Percentiles rank a stretch among this genome's conserved stretches.
phyloP scores from a whole-genome alignment of 2,797 vertebrate species.

The Mastacembelus armatus region DNA sequence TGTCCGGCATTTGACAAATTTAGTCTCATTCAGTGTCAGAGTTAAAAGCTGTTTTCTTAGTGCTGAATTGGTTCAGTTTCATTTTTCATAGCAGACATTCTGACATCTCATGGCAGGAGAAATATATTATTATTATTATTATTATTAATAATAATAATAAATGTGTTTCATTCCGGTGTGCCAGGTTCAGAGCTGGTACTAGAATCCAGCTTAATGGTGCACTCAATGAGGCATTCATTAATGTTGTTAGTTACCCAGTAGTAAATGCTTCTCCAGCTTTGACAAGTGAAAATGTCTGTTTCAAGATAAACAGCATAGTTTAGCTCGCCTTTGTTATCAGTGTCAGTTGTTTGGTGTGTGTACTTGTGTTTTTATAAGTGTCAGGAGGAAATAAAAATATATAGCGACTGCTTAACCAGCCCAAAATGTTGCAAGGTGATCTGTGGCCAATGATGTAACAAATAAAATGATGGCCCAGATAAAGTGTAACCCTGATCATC shows the following conservation, averaged over 20 bases:
- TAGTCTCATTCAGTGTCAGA: no score
- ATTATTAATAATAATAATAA: no score
- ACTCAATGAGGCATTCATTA: no score
- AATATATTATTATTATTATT: no score
- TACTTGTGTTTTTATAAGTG: neutral
- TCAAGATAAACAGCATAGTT: neutral
- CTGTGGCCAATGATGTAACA: constrained; percentile 11
- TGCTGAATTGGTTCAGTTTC: no score
- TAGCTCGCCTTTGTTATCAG: neutral
- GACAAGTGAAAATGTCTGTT: neutral
- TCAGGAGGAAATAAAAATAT: neutral
- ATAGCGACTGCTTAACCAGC: neutral
- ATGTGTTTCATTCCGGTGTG: no score
- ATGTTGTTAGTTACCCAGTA: neutral
- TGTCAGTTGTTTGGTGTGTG: neutral
- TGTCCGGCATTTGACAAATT: no score
- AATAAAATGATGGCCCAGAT: neutral
- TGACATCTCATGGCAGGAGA: no score
- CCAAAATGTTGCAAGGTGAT: constrained; percentile 2
- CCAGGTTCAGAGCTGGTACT: no score
- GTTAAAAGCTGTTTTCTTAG: no score
- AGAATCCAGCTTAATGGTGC: no score
- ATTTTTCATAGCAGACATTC: no score
- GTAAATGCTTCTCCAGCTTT: neutral
- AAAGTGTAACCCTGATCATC: neutral